Percentiles rank a stretch among this genome's conserved stretches.
phyloP scores from a whole-genome alignment of 2,888 invertebrate species.

The Dioctria rufipes region DNA sequence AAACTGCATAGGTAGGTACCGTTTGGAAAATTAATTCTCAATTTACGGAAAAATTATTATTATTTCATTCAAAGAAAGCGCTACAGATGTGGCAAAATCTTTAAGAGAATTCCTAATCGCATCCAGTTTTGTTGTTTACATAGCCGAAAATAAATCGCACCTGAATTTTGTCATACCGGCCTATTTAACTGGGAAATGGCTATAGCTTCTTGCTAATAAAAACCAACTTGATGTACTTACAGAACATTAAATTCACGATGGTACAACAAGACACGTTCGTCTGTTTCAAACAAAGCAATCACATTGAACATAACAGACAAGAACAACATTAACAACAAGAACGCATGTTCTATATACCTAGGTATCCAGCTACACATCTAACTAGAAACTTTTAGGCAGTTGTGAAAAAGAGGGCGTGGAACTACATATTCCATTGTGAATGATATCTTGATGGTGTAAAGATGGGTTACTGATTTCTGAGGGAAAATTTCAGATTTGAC shows the following conservation, averaged over 20 bases:
- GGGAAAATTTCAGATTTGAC: constrained; percentile 11
- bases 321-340: not conserved
- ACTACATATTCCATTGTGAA: not conserved
- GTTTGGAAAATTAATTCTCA: too few relatives aligned
- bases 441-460: constrained; percentile 23
- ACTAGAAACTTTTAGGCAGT: constrained; percentile 4
- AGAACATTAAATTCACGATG: constrained; percentile 40
- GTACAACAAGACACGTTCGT: constrained; percentile 46
- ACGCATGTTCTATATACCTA: constrained; percentile 10
- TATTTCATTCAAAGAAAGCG: too few relatives aligned
- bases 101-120: not conserved
- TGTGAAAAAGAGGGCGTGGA: constrained; percentile 14
- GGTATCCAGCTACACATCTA: not conserved
- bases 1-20: too few relatives aligned
- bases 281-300: constrained; percentile 31
- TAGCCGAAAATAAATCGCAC: constrained; percentile 33
- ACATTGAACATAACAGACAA: constrained; percentile 7
- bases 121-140: constrained; percentile 38
- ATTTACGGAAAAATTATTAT: too few relatives aligned
- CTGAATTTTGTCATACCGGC: constrained; percentile 30
- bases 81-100: too few relatives aligned
- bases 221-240: constrained; percentile 37
- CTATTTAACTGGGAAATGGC: constrained; percentile 32
- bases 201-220: constrained; percentile 33
- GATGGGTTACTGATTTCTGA: constrained; percentile 43